Conservation (phyloP, 2,888 invertebrate genomes). For the Dermolepida albohirtum region DNA sequence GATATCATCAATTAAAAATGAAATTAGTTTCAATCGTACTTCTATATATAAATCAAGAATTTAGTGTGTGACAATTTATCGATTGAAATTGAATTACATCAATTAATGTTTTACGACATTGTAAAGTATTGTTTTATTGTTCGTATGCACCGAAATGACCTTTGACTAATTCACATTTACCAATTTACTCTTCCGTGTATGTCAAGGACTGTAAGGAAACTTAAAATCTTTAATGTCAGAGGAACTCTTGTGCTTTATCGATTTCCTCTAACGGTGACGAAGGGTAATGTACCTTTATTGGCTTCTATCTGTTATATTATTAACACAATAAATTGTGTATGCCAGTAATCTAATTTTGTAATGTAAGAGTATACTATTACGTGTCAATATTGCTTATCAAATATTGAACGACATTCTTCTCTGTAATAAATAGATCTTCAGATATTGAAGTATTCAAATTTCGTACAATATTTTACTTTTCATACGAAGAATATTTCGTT, state of each 20-base stretch:
- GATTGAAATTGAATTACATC: slow-evolving; percentile 19
- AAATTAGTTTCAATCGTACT: not conserved
- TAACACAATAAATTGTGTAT: not conserved
- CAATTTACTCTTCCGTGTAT: slow-evolving; percentile 19
- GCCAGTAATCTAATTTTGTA: no score
- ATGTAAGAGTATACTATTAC: no score
- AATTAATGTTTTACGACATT: slow-evolving; percentile 29
- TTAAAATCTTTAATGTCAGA: not conserved
- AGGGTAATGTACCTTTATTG: slow-evolving; percentile 18
- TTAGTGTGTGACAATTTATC: slow-evolving; percentile 22
- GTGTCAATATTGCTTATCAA: no score
- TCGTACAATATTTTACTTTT: no score
- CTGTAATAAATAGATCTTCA: no score
- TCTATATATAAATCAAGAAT: not conserved
- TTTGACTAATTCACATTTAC: slow-evolving; percentile 14
- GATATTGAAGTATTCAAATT: no score
- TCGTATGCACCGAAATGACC: slow-evolving; percentile 3
- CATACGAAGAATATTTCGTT: no score
- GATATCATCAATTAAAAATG: slow-evolving; percentile 5
- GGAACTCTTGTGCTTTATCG: slow-evolving; percentile 15
- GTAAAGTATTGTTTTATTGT: slow-evolving; percentile 23
- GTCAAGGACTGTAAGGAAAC: slow-evolving; percentile 26
- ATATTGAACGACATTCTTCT: no score
- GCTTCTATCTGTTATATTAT: not conserved
- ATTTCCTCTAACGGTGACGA: slow-evolving; percentile 7